Conservation (phyloP, 2,797 vertebrate species). For the Hypotaenidia philippensis region DNA sequence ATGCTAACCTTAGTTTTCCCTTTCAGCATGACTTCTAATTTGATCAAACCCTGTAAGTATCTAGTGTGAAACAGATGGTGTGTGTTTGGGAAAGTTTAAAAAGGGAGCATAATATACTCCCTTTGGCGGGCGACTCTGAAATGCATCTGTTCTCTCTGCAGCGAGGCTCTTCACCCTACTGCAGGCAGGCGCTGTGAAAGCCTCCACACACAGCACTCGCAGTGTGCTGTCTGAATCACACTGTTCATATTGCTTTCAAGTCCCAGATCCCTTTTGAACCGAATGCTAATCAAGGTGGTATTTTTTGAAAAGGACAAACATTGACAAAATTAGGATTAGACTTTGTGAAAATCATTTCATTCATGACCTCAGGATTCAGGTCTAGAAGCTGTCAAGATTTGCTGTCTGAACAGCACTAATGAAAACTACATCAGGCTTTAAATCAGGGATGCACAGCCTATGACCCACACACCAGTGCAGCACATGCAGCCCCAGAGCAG, state of each 20-base stretch:
- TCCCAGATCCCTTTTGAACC: not conserved
- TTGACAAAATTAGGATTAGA: not conserved
- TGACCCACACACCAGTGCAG: fast-evolving
- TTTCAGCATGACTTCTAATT: constrained; percentile 78
- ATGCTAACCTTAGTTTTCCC: constrained; percentile 71
- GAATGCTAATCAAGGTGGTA: not conserved
- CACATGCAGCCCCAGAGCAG: not conserved
- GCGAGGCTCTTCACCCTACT: constrained; percentile 47
- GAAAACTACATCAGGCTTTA: not conserved
- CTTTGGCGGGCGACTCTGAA: constrained; percentile 73
- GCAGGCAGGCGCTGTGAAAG: constrained; percentile 40
- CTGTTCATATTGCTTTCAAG: not conserved
- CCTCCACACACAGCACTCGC: constrained; percentile 15
- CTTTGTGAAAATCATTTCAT: not conserved
- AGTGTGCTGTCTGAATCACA: not conserved
- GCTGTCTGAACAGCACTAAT: not conserved
- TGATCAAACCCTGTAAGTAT: constrained; percentile 74
- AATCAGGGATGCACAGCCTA: fast-evolving
- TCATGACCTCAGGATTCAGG: not conserved
- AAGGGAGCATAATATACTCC: constrained; percentile 76
- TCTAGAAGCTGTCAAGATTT: not conserved
- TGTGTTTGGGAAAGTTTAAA: constrained; percentile 78
- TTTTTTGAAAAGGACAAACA: not conserved
- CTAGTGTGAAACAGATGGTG: constrained; percentile 76
- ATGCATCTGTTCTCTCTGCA: constrained; percentile 72